Evolutionary conservation across 2,797 vertebrate species (phyloP), one percentile per base, ranked within the genome.

Genomic region (Lepus townsendii): DNA sequence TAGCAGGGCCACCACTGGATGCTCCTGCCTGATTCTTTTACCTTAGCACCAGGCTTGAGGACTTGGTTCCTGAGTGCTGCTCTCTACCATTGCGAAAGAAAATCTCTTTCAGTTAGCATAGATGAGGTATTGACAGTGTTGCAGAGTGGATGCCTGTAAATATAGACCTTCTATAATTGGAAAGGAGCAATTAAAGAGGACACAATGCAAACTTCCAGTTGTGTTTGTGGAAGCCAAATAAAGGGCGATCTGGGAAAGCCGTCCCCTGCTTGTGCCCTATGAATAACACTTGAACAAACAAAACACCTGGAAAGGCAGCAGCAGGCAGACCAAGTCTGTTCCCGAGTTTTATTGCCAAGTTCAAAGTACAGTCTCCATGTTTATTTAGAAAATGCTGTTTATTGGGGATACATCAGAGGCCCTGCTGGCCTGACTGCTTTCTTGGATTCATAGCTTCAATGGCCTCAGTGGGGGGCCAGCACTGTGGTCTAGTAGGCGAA

Each of bases 31-130:
- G 2, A 13, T 80, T 91, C 93, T 91, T 12, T 66, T 27, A n/a
- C 38, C n/a, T 94, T 77, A 50, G 57, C 27, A 20, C 65, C 14
- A 71, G 87, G 65, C 68, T 84, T 8, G 42, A 82, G 57, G 79
- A 73, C 72, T 76, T 68, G 32, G 30, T 83, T 94, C 24, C 75
- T 35, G 12, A 57, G 47, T 62, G 35, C 42, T 86, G 35, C 47
- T 57, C 1, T 77, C 57, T 71, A 20, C 89, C 42, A 60, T 0
- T 42, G 57, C 32, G 79, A 35, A 91, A 82, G 94, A 71, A 84
- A 65, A 52, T 68, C 50, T 89, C 52, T 95, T 85, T 84, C 65
- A 68, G 5, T 94, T 87, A 91, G 62, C 62, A 52, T 35, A 91
- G 89, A 80, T n/a, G 66, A 85, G 88, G 69, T 88, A 79, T 87